Evolutionary conservation across 2,888 invertebrate genomes (phyloP).

Genomic region (Chalcis sispes): DNA sequence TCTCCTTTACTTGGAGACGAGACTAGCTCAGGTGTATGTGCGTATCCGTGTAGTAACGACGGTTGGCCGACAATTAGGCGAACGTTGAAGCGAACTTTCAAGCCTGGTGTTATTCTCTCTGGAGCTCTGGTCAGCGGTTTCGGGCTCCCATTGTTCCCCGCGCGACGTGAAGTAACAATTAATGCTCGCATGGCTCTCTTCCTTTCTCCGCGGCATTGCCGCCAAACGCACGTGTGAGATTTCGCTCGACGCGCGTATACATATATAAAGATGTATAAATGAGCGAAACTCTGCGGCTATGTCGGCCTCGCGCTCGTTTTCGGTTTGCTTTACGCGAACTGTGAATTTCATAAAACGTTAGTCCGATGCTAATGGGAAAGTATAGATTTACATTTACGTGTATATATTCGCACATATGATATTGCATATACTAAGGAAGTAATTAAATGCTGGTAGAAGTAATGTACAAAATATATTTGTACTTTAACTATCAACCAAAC

Average conservation of each 20-base stretch:
- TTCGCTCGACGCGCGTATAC: neutral
- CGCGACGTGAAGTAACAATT: conserved; percentile 58
- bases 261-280: too few relatives aligned
- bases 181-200: conserved; percentile 46
- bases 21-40: neutral
- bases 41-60: neutral
- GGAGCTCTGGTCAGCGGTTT: conserved; percentile 13
- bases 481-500: too few relatives aligned
- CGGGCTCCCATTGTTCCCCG: conserved; percentile 52
- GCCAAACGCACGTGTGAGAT: neutral
- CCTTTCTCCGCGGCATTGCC: neutral
- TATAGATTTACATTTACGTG: too few relatives aligned
- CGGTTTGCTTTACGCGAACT: too few relatives aligned
- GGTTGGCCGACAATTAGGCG: conserved; percentile 55
- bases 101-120: neutral
- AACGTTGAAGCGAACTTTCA: conserved; percentile 40
- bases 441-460: too few relatives aligned
- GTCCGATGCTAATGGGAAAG: too few relatives aligned
- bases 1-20: neutral
- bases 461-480: too few relatives aligned
- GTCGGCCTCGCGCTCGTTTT: too few relatives aligned
- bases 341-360: too few relatives aligned
- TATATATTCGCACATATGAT: too few relatives aligned
- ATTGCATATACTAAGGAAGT: too few relatives aligned
- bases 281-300: too few relatives aligned